Evolutionary conservation across 2,113 vertebrate species (phyloP), one percentile per base, ranked within the genome.

Genomic region (Copsychus sechellarum): DNA sequence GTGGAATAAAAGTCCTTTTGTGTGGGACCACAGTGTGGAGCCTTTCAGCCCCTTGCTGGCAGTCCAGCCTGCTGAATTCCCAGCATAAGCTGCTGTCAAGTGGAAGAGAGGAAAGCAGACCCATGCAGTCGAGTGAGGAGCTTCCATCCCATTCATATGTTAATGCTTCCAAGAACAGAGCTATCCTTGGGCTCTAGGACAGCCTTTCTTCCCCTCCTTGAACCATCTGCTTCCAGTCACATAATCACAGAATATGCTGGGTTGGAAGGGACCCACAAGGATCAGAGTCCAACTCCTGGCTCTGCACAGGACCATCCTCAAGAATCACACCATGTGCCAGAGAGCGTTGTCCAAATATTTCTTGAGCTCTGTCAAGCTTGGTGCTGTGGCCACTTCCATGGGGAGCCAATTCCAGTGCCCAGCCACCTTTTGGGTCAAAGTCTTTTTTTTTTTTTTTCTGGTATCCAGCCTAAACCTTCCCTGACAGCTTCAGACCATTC

Each of bases 1-100:
- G 67, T 21, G 92, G 60, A 91, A 96, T 96, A 92, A 92, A 91
- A 94, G 81, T 57, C 45, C 93, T 92, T 95, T 97, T 97, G 94
- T 97, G 64, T 24, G 12, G 43, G 14, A 50, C 81, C 77, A 25
- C 81, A 69, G 76, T 88, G 79, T 77, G 93, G 29, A 60, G 92
- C 66, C 93, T 72, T 92, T 91, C 78, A 71, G 62, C 25, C 82
- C 25, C 77, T 87, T 48, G 31, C 84, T 92, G 88, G 86, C 88
- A 73, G 76, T 19, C 48, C 36, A 26, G 83, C 31, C 11, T 57
- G 56, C 54, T 93, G 70, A 48, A 90, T 93, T 95, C 81, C 54
- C 79, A 78, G 86, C 81, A 2, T 54, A 78, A 93, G 71, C 91
- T 74, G 67, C 78, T 71, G 81, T 86, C 88, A 91, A 88, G 79